These are phyloP conservation scores for Isurus oxyrinchus DNA, from an alignment of 2,113 vertebrate species.

Conservation along the genomic window DNA sequence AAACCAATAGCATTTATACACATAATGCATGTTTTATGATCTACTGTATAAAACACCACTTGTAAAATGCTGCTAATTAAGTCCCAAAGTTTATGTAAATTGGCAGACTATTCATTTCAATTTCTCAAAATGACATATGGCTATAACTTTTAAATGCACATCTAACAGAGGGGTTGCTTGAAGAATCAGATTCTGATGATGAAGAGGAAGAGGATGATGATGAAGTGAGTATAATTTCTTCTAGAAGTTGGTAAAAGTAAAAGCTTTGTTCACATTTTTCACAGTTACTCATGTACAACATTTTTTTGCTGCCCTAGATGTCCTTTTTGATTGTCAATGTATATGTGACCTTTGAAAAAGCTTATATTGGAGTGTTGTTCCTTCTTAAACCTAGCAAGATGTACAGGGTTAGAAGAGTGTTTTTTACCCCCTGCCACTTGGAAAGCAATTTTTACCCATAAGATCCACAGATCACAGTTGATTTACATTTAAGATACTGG, in stretches of 20 bases:
- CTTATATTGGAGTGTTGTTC: background rate
- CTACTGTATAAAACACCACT: background rate
- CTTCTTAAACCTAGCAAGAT: background rate
- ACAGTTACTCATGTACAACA: background rate
- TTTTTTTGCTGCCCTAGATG: background rate
- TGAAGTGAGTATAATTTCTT: conserved; percentile 61
- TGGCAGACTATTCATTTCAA: background rate
- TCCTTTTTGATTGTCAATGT: background rate
- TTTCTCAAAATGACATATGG: background rate
- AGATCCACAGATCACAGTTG: background rate
- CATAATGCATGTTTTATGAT: background rate
- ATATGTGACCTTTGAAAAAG: background rate
- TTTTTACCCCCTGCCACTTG: background rate
- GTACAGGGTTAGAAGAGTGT: background rate
- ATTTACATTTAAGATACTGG: background rate
- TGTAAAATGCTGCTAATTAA: background rate
- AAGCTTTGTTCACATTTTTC: background rate
- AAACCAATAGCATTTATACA: background rate
- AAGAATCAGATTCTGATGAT: conserved; percentile 74
- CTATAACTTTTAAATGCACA: conserved; percentile 9
- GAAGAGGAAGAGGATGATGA: conserved; percentile 82
- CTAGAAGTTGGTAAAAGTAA: background rate
- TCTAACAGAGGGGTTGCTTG: conserved; percentile 65
- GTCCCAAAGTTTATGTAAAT: background rate
- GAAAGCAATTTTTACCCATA: background rate